Evolutionary conservation across 2,113 vertebrate genomes (phyloP).

Genomic region (Colaptes auratus): DNA sequence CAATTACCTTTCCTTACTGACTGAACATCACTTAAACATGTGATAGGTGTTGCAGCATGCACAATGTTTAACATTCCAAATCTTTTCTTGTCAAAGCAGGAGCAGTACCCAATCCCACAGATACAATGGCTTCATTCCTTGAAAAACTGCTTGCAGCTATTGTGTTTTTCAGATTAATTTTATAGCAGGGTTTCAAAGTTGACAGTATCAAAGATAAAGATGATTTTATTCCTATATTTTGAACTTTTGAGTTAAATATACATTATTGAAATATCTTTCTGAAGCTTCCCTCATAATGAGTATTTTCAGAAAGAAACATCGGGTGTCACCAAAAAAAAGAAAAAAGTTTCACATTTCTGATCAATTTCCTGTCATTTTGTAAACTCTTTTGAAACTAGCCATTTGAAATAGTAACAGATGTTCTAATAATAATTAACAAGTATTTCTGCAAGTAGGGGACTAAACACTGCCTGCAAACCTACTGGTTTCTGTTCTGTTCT

Average conservation of each 20-base stretch:
- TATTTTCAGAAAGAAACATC: constrained; percentile 24
- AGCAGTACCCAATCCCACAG: neutral
- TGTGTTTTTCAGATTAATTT: constrained; percentile 4
- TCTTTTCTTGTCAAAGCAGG: neutral
- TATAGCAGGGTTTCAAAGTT: neutral
- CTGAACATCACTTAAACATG: neutral
- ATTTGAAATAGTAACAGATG: constrained; percentile 16
- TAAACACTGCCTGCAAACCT: neutral
- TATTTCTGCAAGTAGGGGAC: neutral
- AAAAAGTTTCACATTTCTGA: neutral
- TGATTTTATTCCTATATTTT: neutral
- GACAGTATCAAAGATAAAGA: neutral
- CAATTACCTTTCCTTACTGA: neutral
- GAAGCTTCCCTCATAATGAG: constrained; percentile 1
- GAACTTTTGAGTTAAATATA: neutral
- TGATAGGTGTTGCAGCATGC: neutral
- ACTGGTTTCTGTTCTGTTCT: neutral
- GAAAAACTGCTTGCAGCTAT: neutral
- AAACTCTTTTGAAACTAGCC: neutral
- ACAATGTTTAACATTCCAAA: neutral
- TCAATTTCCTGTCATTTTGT: constrained; percentile 6
- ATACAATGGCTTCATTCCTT: neutral
- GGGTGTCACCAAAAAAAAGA: neutral
- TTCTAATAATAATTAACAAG: constrained; percentile 17
- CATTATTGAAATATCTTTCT: neutral